Evolutionary conservation across 1,140 invertebrate genomes (phyloP), one percentile per base, ranked within the genome.

Genomic region (Sitobion miscanthi): DNA sequence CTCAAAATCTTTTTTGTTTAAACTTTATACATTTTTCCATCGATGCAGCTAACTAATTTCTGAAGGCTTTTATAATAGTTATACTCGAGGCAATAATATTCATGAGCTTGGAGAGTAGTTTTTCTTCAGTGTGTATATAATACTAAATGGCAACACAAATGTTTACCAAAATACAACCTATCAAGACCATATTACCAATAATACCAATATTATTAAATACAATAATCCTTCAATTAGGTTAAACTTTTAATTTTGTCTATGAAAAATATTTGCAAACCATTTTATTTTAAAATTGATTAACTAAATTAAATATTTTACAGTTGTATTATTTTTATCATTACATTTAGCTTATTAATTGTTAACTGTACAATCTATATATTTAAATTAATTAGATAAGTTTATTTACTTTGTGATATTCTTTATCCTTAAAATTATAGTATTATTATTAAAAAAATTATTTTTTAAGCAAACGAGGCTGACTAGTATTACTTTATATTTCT

Each of bases 341-440:
- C 2, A 38, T 38, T 83, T 83, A 20, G 77, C 35, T 20, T 82
- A 82, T 82, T 82, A 38, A 82, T 82, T 21, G 17, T 38, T 82
- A 25, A n/a, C 35, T 38, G 20, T 82, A 38, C 17, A 38, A 38
- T 82, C 20, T 38, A 35, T 77, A 20, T 35, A n/a, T 77, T n/a
- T 17, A 77, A 77, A n/a, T 77, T n/a, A n/a, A 77, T 77, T 17
- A 77, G n/a, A n/a, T 77, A 77, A 77, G 14, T 35, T 9, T 38
- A 88, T 38, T 54, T 89, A 25, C 4, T 89, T 89, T 89, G 52
- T 89, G 49, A 89, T 54, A 89, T 89, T 8, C 35, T 88, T 88
- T 88, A 8, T 38, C 30, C n/a, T 88, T 1, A 42, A n/a, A 21
- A 8, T 35, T 54, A 35, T 30, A 49, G n/a, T 54, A 52, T 57